phyloP scores from a whole-genome alignment of 2,797 vertebrate species.

The Danio kyathit region DNA sequence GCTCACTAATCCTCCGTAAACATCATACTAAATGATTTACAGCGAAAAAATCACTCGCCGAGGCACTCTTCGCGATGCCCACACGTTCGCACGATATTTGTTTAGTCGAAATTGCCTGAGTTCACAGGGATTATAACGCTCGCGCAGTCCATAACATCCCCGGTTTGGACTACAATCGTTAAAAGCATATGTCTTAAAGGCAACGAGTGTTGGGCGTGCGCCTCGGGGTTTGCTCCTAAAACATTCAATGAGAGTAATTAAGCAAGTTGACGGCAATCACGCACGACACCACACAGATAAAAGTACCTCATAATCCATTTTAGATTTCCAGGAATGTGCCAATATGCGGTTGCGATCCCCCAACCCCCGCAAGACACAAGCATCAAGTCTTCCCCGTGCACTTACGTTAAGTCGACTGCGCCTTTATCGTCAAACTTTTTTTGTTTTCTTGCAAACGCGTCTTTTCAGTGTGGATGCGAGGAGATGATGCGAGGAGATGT shows the following conservation, averaged over 20 bases:
- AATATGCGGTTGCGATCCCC: slow-evolving; percentile 61
- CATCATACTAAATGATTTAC: slow-evolving; percentile 29
- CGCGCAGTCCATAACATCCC: slow-evolving; percentile 65
- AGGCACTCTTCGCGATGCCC: slow-evolving; percentile 9
- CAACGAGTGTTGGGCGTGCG: slow-evolving; percentile 69
- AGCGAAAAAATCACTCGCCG: neutral
- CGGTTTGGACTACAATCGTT: slow-evolving; percentile 69
- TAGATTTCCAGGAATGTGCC: slow-evolving; percentile 59
- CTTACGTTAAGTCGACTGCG: slow-evolving; percentile 72
- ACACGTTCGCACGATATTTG: slow-evolving; percentile 36
- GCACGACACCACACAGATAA: slow-evolving; percentile 51
- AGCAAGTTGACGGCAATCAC: slow-evolving; percentile 60
- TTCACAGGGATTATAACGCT: slow-evolving; percentile 73
- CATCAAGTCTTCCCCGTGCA: slow-evolving; percentile 59
- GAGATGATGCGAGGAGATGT: slow-evolving; percentile 80
- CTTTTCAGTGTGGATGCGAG: slow-evolving; percentile 70
- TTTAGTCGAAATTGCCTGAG: slow-evolving; percentile 62
- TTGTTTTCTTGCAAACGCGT: slow-evolving; percentile 59
- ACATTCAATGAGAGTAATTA: slow-evolving; percentile 73
- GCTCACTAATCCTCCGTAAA: slow-evolving; percentile 1
- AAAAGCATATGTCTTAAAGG: slow-evolving; percentile 51
- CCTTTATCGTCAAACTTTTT: slow-evolving; percentile 73
- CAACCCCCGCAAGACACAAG: slow-evolving; percentile 60
- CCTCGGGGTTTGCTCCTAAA: slow-evolving; percentile 59
- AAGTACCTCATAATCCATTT: slow-evolving; percentile 67